A percentile compares a stretch with the other conserved stretches of the same genome.
These are phyloP conservation scores for Silurus asotus DNA, from an alignment of 2,113 vertebrate species.

Conservation along the genomic window DNA sequence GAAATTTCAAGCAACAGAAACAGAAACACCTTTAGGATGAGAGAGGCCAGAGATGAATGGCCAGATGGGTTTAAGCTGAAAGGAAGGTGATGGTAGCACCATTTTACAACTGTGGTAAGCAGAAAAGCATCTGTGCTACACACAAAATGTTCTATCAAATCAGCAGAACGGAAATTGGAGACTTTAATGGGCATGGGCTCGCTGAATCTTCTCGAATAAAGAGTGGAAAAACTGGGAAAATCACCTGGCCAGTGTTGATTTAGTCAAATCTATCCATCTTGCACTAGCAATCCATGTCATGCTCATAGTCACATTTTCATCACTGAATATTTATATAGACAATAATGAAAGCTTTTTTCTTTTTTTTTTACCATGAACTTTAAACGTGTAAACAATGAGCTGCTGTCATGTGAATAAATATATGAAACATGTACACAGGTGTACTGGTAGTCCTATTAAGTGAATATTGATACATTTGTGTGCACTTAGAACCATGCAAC, in stretches of 20 bases:
- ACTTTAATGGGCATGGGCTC: not conserved
- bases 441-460: not conserved
- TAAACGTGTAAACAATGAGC: not conserved
- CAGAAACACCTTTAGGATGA: not conserved
- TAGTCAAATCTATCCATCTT: not conserved
- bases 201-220: too few relatives aligned
- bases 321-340: not conserved
- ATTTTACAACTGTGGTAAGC: not conserved
- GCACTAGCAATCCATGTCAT: not conserved
- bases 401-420: not conserved
- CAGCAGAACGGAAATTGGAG: not conserved
- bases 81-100: not conserved
- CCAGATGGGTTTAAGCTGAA: not conserved
- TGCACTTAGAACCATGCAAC: not conserved
- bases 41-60: not conserved
- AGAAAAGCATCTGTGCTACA: not conserved
- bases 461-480: not conserved
- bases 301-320: not conserved
- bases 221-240: too few relatives aligned
- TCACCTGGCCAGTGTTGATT: not conserved
- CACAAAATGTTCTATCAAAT: not conserved
- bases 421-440: not conserved
- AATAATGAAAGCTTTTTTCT: not conserved
- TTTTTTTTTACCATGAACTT: not conserved
- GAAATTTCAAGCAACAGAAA: not conserved